Conservation (phyloP, 2,113 vertebrate species). For the Cynoglossus semilaevis region DNA sequence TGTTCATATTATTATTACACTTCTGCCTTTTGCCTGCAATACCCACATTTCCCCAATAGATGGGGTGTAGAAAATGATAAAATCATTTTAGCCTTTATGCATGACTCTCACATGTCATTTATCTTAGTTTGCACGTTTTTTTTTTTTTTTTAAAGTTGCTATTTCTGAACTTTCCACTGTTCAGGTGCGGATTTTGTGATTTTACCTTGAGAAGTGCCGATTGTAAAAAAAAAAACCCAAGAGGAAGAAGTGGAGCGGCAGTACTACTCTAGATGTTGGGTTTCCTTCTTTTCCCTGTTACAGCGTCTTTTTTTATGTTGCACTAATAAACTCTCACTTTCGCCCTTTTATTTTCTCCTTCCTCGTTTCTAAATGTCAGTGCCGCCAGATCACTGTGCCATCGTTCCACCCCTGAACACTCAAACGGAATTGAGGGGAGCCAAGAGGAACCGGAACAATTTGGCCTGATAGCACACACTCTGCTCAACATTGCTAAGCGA, state of each 20-base stretch:
- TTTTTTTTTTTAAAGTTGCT: no score
- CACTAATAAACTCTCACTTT: slow-evolving; percentile 59
- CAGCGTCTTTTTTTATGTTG: slow-evolving; percentile 38
- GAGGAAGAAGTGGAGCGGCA: no score
- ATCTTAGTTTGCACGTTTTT: no score
- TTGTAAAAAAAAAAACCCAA: no score
- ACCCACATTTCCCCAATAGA: no score
- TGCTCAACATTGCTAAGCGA: slow-evolving; percentile 73
- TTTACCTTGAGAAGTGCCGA: not conserved
- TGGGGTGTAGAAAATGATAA: no score
- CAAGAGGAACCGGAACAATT: slow-evolving; percentile 76
- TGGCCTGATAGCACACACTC: slow-evolving; percentile 74
- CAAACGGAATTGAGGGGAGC: slow-evolving; percentile 73
- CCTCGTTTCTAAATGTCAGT: slow-evolving; percentile 66
- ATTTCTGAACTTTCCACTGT: not conserved
- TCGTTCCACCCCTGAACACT: slow-evolving; percentile 70
- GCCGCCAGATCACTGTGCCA: slow-evolving; percentile 58
- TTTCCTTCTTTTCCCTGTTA: slow-evolving; percentile 21
- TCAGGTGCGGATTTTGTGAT: no score
- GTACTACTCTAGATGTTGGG: not conserved
- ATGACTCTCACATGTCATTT: no score
- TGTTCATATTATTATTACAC: no score
- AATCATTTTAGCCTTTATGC: no score
- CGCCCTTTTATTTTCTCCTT: slow-evolving; percentile 54
- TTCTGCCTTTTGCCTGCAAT: no score